Conservation (phyloP, 2,797 vertebrate genomes). For the Gymnoscopelus braueri region DNA sequence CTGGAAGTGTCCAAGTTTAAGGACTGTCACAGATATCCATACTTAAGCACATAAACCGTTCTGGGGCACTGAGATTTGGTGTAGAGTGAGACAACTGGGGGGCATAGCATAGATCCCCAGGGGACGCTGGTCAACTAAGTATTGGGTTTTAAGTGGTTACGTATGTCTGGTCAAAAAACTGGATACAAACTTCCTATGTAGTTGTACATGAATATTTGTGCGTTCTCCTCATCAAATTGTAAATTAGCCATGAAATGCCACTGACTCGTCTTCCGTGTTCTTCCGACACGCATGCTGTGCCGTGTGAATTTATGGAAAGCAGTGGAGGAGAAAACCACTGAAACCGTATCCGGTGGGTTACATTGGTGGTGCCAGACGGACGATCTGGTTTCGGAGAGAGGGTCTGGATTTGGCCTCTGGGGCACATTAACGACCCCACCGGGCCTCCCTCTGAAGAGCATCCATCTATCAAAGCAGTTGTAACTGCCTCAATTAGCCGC, state of each 20-base stretch:
- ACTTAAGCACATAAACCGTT: no score
- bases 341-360: constrained; percentile 69
- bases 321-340: constrained; percentile 56
- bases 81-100: background rate
- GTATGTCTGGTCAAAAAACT: background rate
- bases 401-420: constrained; percentile 59
- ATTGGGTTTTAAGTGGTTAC: background rate
- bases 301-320: constrained; percentile 74
- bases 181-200: constrained; percentile 3
- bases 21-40: no score
- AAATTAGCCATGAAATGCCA: constrained; percentile 24
- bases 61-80: no score
- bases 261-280: constrained; percentile 32
- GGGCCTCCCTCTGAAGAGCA: constrained; percentile 58
- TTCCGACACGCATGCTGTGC: constrained; percentile 29
- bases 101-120: background rate
- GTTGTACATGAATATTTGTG: constrained; percentile 13
- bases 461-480: constrained; percentile 65
- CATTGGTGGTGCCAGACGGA: constrained; percentile 51
- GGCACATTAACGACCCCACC: constrained; percentile 58
- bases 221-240: constrained; percentile 9
- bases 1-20: no score
- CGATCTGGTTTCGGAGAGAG: constrained; percentile 59
- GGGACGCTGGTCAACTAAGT: background rate
- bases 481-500: constrained; percentile 76